Evolutionary conservation across 2,113 vertebrate species (phyloP).

Genomic region (Ictidomys tridecemlineatus): DNA sequence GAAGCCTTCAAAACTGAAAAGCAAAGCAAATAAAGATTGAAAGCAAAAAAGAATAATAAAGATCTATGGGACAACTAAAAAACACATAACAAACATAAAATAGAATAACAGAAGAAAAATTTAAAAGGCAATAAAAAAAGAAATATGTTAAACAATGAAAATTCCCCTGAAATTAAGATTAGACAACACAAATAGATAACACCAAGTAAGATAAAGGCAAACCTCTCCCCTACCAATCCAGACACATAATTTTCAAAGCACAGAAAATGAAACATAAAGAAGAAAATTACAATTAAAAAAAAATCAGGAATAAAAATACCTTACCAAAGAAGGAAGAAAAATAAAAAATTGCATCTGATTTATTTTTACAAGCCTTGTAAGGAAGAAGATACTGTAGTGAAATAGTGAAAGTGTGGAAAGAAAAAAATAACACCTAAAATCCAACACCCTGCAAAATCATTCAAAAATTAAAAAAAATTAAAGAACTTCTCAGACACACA

Average conservation of each 20-base stretch:
- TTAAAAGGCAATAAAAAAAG: not conserved
- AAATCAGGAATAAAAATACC: not conserved
- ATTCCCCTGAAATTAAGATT: not conserved
- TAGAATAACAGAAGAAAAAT: not conserved
- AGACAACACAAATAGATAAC: not conserved
- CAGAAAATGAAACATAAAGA: not conserved
- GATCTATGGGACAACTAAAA: not conserved
- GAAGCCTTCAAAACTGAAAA: not conserved
- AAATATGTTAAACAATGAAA: not conserved
- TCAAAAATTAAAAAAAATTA: not conserved
- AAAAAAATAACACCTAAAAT: not conserved
- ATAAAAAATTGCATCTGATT: not conserved
- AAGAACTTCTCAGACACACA: not conserved
- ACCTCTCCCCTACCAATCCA: too few species aligned
- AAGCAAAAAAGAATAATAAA: not conserved
- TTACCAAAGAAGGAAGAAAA: not conserved
- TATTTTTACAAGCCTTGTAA: not conserved
- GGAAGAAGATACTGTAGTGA: not conserved
- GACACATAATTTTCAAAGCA: not conserved
- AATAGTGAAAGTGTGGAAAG: too few species aligned
- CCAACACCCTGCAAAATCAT: not conserved
- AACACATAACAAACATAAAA: not conserved
- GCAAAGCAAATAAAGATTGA: not conserved
- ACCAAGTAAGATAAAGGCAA: not conserved
- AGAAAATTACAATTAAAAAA: not conserved